Base-by-base conservation (phyloP, 2,888 invertebrate species). In the Nineta flava region DNA sequence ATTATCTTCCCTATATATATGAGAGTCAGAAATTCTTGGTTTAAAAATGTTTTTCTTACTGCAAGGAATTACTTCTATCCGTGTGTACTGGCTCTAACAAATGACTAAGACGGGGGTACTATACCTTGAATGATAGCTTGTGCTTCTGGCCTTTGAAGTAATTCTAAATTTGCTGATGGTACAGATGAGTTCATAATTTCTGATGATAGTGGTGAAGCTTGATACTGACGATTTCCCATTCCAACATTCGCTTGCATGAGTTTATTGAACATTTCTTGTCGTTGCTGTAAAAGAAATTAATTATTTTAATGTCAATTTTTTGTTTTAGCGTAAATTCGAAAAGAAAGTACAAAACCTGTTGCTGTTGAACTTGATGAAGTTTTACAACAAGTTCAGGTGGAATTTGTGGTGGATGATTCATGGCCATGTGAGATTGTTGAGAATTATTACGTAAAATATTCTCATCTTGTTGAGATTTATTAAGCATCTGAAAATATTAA, bases 121-220 rank as follows among this genome's bases (percentile, higher is more conserved):
- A 56, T 61, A 82, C 83, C 83, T 65, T 83, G 81, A 56, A 87
- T 73, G 52, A 87, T 79, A 46, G 83, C 82, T 64, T 83, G 83
- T 12, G 83, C 83, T 62, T 86, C 86, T 0, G 83, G 83, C 54
- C 83, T 66, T 62, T 79, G 81, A 51, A 84, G 63, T 55, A 84
- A 65, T 54, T 84, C 83, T 46, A 79, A 68, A 57, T 79, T 74
- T 57, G 72, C 65, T 59, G 68, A 65, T 58, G 64, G 61, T 56
- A 75, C 59, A 64, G 71, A 61, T 64, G 65, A 0, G 26, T 47
- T 63, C 53, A 70, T 70, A 51, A 70, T 60, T 21, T 70, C 54
- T 1, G 65, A 62, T 2, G 69, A 59, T 12, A 63, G 59, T n/a
- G 68, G 68, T 17, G 68, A 67, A 9, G 62, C 58, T 47, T 58